Base-by-base conservation (phyloP, 2,888 invertebrate genomes). In the Rotaria sp. region DNA sequence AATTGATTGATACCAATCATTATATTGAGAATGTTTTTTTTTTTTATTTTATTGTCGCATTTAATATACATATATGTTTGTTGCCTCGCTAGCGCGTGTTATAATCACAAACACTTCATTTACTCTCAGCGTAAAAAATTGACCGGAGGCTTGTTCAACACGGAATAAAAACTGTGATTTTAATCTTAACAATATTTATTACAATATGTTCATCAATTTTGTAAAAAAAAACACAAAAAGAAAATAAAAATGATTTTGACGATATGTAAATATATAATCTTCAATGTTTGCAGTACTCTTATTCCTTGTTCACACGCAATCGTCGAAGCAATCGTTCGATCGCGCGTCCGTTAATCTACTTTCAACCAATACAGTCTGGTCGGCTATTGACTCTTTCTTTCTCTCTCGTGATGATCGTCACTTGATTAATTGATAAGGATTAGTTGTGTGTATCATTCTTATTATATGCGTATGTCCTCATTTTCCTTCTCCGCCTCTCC, bases 371-470 rank as follows among this genome's bases (percentile, higher is more conserved):
- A 67, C 13, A 67, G 67, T 67, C 67, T 67, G 67, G 67, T 67
- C 67, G 67, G 35, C 67, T 80, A 80, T 80, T 80, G 80, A 80
- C 80, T 80, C 80, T 80, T 80, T 67, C 67, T 38, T 80, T 80
- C n/a, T 45, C 74, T 74, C 38, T 80, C 45, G 41, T 45, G 41
- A 26, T 45, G 45, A 80, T 80, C 80, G n/a, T 80, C 80, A 80
- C 80, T 80, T 80, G 80, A 80, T 80, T 80, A 80, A 80, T 80
- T 80, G 80, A 80, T 80, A 80, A 80, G 80, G 80, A 80, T 80
- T 80, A 80, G 41, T 80, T 80, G 80, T 80, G 67, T 67, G 67
- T 67, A 67, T 67, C 67, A 67, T 67, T 67, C 67, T 67, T 67
- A 67, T 67, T 67, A 67, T 67, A 67, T 67, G 67, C 67, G 67